phyloP scores from a whole-genome alignment of 1,140 invertebrate species.

The Nylanderia fulva region DNA sequence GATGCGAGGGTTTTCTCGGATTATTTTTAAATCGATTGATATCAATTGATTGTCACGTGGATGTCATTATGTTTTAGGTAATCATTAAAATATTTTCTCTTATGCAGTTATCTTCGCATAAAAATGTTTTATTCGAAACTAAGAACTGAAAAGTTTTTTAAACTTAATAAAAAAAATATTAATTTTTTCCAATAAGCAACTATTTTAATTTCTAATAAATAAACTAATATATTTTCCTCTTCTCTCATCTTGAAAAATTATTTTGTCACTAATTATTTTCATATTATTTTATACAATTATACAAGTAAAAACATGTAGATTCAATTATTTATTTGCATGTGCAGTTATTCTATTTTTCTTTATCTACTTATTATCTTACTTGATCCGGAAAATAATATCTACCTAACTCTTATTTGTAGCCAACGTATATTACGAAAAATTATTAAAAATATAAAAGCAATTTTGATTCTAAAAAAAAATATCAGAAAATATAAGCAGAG shows the following conservation, averaged over 20 bases:
- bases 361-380: no score
- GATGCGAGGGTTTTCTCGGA: neutral
- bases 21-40: neutral
- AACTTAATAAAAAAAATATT: neutral
- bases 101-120: neutral
- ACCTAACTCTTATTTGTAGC: neutral
- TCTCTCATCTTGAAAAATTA: neutral
- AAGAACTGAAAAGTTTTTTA: neutral
- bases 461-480: no score
- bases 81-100: neutral
- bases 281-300: neutral
- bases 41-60: neutral
- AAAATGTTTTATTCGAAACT: neutral
- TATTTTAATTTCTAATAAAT: neutral
- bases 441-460: constrained; percentile 18
- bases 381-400: no score
- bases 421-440: neutral
- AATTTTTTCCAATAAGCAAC: neutral
- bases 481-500: no score
- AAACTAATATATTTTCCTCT: neutral
- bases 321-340: neutral
- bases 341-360: neutral
- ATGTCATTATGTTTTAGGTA: neutral
- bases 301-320: neutral
- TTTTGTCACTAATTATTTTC: neutral